Percentiles rank a stretch among this genome's conserved stretches.
These are phyloP conservation scores for Drosophila yakuba DNA, from an alignment of 1,140 invertebrate genomes.

Conservation along the genomic window DNA sequence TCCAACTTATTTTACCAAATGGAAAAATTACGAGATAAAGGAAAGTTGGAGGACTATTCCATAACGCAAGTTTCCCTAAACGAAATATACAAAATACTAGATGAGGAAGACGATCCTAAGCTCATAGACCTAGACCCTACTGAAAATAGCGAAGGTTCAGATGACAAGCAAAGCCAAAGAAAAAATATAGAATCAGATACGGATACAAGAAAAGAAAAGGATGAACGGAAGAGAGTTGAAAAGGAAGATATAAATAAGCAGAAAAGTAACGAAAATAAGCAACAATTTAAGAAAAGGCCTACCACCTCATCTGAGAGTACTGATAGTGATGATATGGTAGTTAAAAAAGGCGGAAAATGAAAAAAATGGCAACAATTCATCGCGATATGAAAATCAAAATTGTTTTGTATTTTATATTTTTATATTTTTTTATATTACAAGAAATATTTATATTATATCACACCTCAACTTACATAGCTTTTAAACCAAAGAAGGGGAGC, in stretches of 20 bases:
- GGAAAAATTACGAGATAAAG: background rate
- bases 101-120: background rate
- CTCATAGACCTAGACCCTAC: background rate
- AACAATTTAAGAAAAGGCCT: background rate
- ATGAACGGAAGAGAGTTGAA: background rate
- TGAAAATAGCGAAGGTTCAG: background rate
- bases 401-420: background rate
- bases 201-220: background rate
- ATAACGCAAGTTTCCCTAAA: background rate
- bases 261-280: background rate
- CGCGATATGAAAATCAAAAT: background rate
- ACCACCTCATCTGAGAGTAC: background rate
- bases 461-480: constrained; percentile 38
- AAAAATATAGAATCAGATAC: background rate
- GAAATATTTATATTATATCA: background rate
- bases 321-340: background rate
- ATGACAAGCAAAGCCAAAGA: background rate
- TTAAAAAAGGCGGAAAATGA: background rate
- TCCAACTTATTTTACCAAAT: background rate
- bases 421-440: background rate
- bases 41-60: constrained; percentile 3
- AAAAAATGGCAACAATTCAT: no score
- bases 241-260: background rate
- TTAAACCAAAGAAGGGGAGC: constrained; percentile 17
- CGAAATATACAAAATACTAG: background rate